Evolutionary conservation across 2,113 vertebrate species (phyloP), one percentile per base, ranked within the genome.

Genomic region (Agelaius tricolor): DNA sequence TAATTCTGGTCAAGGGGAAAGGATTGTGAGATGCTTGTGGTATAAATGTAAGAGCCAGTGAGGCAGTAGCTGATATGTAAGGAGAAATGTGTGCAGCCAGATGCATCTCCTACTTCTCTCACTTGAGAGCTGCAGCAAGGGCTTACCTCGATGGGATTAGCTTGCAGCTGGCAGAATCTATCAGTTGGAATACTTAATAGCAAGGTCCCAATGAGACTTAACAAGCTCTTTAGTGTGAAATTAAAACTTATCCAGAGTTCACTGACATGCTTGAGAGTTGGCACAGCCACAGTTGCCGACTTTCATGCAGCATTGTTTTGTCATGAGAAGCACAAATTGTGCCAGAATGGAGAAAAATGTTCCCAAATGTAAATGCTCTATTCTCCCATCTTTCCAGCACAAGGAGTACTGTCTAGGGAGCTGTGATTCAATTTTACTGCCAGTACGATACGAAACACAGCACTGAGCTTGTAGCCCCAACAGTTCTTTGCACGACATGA

Each of bases 361-460:
- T 74, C 18, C 69, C 26, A 7, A 71, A 28, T 81, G 9, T 43
- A 87, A 74, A 30, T 71, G 12, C 23, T 86, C 15, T 71, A 0
- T 57, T 76, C 41, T 82, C 10, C 22, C 22, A 43, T 87, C 15
- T 83, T 85, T 37, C n/a, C 9, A 46, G 30, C 24, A 14, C 22
- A 17, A 39, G 65, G 28, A 66, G 7, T 37, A 12, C 14, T 7
- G 13, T 39, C 58, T 63, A 21, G 35, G 27, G 41, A 68, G 10
- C 7, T 75, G 44, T 72, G 21, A n/a, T 87, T 84, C 43, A 63
- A 59, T 77, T 77, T 46, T 74, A 71, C 22, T 75, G 15, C 14
- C 15, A 19, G 15, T 58, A 59, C 2, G 0, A 17, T 63, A 63
- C 0, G 1, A 55, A 81, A n/a, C 3, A 26, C 4, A 31, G 10